Percentiles rank a stretch among this genome's conserved stretches.
phyloP scores from a whole-genome alignment of 2,113 vertebrate genomes.

The Larimichthys polyactis region DNA sequence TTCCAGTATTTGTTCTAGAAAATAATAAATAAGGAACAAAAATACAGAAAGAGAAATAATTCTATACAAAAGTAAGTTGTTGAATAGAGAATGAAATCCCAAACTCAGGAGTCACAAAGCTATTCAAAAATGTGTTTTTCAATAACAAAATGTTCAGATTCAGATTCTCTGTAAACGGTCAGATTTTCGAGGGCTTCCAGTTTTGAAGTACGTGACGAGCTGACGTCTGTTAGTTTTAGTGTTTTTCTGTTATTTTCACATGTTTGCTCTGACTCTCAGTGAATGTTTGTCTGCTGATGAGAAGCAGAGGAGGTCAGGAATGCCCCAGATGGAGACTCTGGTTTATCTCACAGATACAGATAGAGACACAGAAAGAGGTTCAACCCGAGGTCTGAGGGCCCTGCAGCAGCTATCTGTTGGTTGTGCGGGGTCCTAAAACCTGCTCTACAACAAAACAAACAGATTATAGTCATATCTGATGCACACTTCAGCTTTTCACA shows the following conservation, averaged over 20 bases:
- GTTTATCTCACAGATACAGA: slow-evolving; percentile 62
- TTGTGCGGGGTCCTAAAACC: neutral
- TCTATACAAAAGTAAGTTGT: too few relatives aligned
- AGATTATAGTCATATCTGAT: neutral
- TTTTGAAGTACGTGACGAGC: too few relatives aligned
- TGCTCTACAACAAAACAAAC: neutral
- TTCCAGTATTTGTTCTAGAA: too few relatives aligned
- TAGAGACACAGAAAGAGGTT: neutral
- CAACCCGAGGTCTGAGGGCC: slow-evolving; percentile 15
- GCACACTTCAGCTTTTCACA: neutral
- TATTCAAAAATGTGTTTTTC: too few relatives aligned
- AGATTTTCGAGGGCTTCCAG: neutral
- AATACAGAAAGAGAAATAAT: too few relatives aligned
- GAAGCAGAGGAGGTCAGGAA: slow-evolving; percentile 66
- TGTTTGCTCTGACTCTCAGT: slow-evolving; percentile 63
- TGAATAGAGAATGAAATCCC: too few relatives aligned
- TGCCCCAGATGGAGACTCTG: slow-evolving; percentile 71
- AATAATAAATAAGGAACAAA: too few relatives aligned
- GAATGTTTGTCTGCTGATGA: slow-evolving; percentile 67
- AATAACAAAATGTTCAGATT: too few relatives aligned
- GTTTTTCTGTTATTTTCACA: slow-evolving; percentile 52
- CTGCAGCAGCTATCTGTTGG: neutral
- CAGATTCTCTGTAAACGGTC: too few relatives aligned
- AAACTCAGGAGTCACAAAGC: too few relatives aligned
- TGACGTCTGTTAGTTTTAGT: slow-evolving; percentile 17